A percentile compares a stretch with the other conserved stretches of the same genome.
phyloP scores from a whole-genome alignment of 2,888 invertebrate genomes.

The Oeneis ivallda region DNA sequence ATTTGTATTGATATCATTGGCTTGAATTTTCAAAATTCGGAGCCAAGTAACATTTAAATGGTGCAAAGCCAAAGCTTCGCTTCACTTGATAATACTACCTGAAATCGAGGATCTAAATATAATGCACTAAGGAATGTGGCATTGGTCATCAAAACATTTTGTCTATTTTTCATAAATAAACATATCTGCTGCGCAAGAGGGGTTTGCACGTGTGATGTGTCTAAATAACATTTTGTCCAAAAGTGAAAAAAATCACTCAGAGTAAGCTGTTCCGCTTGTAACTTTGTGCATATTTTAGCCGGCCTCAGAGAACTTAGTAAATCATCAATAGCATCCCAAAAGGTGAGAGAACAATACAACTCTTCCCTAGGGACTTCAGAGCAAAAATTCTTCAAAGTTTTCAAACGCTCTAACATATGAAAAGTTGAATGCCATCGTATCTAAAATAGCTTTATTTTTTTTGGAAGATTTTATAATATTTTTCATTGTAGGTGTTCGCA shows the following conservation, averaged over 20 bases:
- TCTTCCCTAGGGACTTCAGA: neutral
- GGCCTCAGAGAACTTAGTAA: neutral
- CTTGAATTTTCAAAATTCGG: neutral
- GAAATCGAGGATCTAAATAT: neutral
- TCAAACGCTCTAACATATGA: neutral
- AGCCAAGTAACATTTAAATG: neutral
- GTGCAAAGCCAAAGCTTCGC: neutral
- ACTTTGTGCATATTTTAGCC: neutral
- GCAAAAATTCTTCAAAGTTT: neutral
- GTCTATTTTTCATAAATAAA: neutral
- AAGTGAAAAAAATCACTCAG: neutral
- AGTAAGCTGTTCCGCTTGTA: neutral
- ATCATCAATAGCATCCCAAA: neutral
- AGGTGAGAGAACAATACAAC: neutral
- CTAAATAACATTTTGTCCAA: neutral
- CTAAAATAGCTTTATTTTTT: conserved; percentile 4
- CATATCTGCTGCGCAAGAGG: neutral
- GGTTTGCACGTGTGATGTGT: neutral
- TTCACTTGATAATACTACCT: neutral
- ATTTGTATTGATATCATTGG: neutral
- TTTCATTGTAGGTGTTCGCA: conserved; percentile 4
- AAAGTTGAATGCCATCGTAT: neutral
- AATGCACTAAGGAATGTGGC: neutral
- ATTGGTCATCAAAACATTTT: neutral
- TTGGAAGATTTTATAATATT: neutral